Percentiles rank a stretch among this genome's conserved stretches.
These are phyloP conservation scores for Onthophagus taurus DNA, from an alignment of 1,140 invertebrate genomes.

Conservation along the genomic window DNA sequence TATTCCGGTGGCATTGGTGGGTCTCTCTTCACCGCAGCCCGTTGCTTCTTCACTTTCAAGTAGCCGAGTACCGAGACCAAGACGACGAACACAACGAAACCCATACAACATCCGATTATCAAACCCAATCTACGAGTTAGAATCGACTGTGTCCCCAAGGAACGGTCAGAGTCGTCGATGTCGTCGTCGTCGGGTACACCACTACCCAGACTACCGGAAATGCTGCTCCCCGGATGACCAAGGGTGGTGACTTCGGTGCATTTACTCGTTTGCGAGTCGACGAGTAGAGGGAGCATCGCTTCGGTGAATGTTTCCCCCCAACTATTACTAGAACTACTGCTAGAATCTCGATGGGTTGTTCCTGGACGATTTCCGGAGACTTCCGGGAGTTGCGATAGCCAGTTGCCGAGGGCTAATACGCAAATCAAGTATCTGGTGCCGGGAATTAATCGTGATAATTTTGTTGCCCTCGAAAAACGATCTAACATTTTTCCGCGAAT, in stretches of 20 bases:
- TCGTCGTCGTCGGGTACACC: too few species aligned
- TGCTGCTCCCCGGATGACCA: constrained; percentile 56
- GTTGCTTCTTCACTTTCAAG: constrained; percentile 74
- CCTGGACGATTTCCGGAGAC: constrained; percentile 40
- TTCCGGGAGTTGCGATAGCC: constrained; percentile 39
- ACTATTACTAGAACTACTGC: constrained; percentile 39
- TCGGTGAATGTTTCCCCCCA: constrained; percentile 40
- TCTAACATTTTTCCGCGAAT: constrained; percentile 61
- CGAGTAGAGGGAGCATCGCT: constrained; percentile 51
- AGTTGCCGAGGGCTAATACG: constrained; percentile 69
- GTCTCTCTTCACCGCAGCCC: constrained; percentile 60
- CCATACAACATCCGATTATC: constrained; percentile 76
- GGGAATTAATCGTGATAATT: constrained; percentile 60
- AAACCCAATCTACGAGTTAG: constrained; percentile 69
- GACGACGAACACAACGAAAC: constrained; percentile 73
- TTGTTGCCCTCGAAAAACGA: constrained; percentile 56
- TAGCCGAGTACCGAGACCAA: constrained; percentile 74
- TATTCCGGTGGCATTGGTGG: constrained; percentile 53
- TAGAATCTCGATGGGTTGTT: constrained; percentile 40
- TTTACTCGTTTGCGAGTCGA: constrained; percentile 61
- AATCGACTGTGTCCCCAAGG: constrained; percentile 54
- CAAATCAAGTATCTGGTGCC: constrained; percentile 76
- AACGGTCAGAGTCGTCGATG: constrained; percentile 57
- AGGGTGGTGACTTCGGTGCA: constrained; percentile 69
- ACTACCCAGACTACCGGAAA: constrained; percentile 48